These are phyloP conservation scores for Falco naumanni DNA, from an alignment of 2,797 vertebrate species.

Conservation along the genomic window DNA sequence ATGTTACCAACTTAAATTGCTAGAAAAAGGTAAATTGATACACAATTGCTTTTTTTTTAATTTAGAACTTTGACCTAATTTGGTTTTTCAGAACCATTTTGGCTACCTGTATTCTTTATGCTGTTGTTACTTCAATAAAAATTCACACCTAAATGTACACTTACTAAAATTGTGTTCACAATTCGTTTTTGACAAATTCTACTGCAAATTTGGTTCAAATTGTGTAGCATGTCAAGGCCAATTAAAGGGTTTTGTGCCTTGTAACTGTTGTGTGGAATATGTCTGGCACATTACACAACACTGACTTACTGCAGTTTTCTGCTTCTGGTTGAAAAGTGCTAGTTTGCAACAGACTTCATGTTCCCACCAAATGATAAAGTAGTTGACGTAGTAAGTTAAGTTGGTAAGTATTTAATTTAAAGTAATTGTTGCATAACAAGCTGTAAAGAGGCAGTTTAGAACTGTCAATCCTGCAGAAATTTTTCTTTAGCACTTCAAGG, in stretches of 20 bases:
- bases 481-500: constrained; percentile 64
- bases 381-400: constrained; percentile 83
- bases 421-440: constrained; percentile 56
- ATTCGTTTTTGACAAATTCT: constrained; percentile 98
- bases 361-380: constrained; percentile 77
- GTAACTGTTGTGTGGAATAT: constrained; percentile 81
- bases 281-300: constrained; percentile 80
- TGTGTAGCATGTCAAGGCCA: constrained; percentile 81
- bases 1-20: constrained; percentile 91
- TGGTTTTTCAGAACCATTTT: constrained; percentile 93
- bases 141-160: constrained; percentile 95
- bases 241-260: constrained; percentile 83
- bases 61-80: constrained; percentile 86
- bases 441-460: constrained; percentile 70
- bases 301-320: constrained; percentile 80
- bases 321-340: constrained; percentile 80
- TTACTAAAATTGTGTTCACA: constrained; percentile 97
- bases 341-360: constrained; percentile 78
- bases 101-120: constrained; percentile 98
- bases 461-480: constrained; percentile 61
- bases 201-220: constrained; percentile 86
- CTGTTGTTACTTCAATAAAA: constrained; percentile 99
- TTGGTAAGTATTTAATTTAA: constrained; percentile 84
- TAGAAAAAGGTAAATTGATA: constrained; percentile 89
- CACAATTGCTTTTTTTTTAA: constrained; percentile 83